Conservation (phyloP, 2,888 invertebrate genomes). For the Stratiomys singularior region DNA sequence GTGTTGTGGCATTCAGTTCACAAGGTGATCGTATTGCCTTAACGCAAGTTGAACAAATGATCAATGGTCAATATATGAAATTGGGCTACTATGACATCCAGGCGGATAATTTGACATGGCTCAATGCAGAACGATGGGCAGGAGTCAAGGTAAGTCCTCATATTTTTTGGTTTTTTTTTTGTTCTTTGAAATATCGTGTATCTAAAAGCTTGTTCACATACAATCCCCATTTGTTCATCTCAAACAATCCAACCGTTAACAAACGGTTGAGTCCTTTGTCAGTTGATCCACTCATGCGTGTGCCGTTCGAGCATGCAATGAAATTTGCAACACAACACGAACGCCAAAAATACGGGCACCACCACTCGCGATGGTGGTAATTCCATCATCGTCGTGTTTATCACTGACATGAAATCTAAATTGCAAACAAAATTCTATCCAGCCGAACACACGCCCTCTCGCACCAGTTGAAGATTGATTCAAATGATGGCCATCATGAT, state of each 20-base stretch:
- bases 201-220: too few species aligned
- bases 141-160: constrained; percentile 72
- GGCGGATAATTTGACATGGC: constrained; percentile 95
- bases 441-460: neutral
- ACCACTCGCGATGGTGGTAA: neutral
- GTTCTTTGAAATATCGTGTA: too few species aligned
- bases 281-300: too few species aligned
- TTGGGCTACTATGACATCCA: constrained; percentile 97
- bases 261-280: too few species aligned
- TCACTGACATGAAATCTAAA: constrained; percentile 34
- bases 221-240: too few species aligned
- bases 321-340: too few species aligned
- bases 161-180: too few species aligned
- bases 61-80: constrained; percentile 92
- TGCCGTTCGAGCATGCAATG: too few species aligned
- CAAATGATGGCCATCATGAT: neutral
- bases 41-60: constrained; percentile 97
- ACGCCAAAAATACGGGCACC: too few species aligned
- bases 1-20: constrained; percentile 96
- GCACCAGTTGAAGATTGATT: neutral
- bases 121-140: constrained; percentile 89
- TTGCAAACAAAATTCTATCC: constrained; percentile 15
- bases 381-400: constrained; percentile 12
- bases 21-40: constrained; percentile 98
- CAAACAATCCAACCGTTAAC: too few species aligned